phyloP scores from a whole-genome alignment of 2,797 vertebrate genomes.

The Anguilla obscura region DNA sequence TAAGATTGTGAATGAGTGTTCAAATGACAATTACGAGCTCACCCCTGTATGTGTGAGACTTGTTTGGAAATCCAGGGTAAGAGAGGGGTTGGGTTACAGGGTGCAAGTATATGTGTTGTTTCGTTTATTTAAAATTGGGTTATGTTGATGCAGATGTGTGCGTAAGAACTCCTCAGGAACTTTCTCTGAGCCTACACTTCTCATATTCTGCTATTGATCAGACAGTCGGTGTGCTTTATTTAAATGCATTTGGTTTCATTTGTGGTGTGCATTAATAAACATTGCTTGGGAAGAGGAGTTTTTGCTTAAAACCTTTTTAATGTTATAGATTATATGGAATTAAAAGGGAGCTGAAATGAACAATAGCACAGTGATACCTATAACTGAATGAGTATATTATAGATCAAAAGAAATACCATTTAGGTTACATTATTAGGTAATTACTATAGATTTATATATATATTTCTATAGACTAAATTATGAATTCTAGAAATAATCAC shows the following conservation, averaged over 20 bases:
- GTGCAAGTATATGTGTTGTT: background rate
- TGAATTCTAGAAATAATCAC: background rate
- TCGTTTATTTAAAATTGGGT: background rate
- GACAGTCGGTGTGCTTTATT: conserved; percentile 1
- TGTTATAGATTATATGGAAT: background rate
- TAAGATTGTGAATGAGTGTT: background rate
- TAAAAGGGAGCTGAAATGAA: conserved; percentile 9
- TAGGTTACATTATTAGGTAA: background rate
- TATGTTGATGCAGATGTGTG: background rate
- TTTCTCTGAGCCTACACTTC: background rate
- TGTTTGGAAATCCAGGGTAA: background rate
- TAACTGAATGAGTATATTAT: background rate
- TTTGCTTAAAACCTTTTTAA: background rate
- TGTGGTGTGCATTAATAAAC: background rate
- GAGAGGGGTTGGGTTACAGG: background rate
- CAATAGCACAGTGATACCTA: background rate
- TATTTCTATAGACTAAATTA: background rate
- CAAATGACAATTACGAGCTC: background rate
- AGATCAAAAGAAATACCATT: background rate
- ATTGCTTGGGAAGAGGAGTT: background rate
- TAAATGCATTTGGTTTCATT: conserved; percentile 2
- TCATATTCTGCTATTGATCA: background rate
- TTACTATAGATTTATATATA: background rate
- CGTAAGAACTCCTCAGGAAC: background rate
- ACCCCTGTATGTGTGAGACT: background rate